phyloP scores from a whole-genome alignment of 64 coral and sea anemone species.

The Actinia tenebrosa region DNA sequence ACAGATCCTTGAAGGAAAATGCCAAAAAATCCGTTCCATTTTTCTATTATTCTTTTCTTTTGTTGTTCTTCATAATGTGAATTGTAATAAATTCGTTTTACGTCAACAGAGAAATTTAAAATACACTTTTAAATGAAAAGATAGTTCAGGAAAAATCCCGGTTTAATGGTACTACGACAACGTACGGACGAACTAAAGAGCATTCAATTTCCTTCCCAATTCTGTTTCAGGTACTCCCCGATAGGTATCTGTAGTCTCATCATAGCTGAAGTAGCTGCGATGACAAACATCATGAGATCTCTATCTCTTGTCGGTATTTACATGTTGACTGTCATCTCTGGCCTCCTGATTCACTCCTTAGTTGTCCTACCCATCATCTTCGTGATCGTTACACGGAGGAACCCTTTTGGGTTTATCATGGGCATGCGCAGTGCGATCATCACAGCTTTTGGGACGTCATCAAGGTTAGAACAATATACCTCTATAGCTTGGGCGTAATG shows the following conservation, averaged over 20 bases:
- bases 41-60: no score
- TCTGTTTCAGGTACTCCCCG: constrained; percentile 39
- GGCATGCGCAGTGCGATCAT: constrained; percentile 41
- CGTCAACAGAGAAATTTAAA: no score
- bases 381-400: constrained; percentile 24
- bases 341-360: constrained; percentile 14
- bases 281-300: constrained; percentile 28
- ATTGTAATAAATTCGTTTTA: no score
- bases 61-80: no score
- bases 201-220: neutral
- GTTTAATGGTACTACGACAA: neutral
- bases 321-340: constrained; percentile 50
- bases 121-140: no score
- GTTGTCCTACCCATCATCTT: constrained; percentile 38
- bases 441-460: constrained; percentile 46
- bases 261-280: constrained; percentile 32
- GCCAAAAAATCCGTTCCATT: no score
- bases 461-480: constrained; percentile 20
- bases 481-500: neutral
- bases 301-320: constrained; percentile 32
- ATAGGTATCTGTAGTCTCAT: constrained; percentile 56
- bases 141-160: no score
- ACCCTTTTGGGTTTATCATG: constrained; percentile 31
- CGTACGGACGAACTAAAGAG: neutral
- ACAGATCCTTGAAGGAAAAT: no score